Evolutionary conservation across 1,140 invertebrate genomes (phyloP), one percentile per base, ranked within the genome.

Genomic region (Diorhabda carinulata): DNA sequence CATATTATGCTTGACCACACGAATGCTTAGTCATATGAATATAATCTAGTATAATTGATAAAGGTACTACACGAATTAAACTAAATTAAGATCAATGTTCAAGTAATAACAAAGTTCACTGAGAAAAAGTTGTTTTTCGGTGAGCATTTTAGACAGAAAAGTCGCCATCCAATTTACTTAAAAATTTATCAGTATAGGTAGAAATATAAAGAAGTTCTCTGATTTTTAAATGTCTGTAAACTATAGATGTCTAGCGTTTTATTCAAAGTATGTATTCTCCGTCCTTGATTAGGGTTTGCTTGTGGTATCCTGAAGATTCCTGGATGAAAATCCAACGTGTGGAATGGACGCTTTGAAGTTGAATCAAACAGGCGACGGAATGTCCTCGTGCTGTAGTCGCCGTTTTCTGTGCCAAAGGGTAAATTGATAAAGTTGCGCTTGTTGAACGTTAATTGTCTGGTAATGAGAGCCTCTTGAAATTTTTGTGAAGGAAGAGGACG

Each of bases 391-490:
- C n/a, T n/a, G 47, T 52, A 6, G 47, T 52, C 47, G 47, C 47
- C 47, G 47, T 52, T 52, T 52, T 52, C 47, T 8, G n/a, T 52
- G 47, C 47, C 47, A 52, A 52, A 52, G 47, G 47, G 47, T 52
- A 52, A 52, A 52, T 52, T 52, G 47, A 52, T 52, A 52, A 52
- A n/a, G 47, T 52, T 52, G 47, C 47, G 47, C 47, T 52, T 52
- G 47, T 52, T 52, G 47, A 52, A 4, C 47, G 47, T n/a, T 52
- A n/a, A 52, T 52, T 52, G 47, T 52, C 47, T 52, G 47, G 47
- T 52, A 52, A 52, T 52, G n/a, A 52, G 4, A 52, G 47, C 47
- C 47, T 52, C 47, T 52, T 52, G 47, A 25, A 25, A 25, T 25
- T 25, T 25, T 25, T 25, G 25, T 25, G 25, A 25, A 25, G 25